Percentiles rank a stretch among this genome's conserved stretches.
Conservation (phyloP, 23 tunicate genomes). For the Pegea sp. region DNA sequence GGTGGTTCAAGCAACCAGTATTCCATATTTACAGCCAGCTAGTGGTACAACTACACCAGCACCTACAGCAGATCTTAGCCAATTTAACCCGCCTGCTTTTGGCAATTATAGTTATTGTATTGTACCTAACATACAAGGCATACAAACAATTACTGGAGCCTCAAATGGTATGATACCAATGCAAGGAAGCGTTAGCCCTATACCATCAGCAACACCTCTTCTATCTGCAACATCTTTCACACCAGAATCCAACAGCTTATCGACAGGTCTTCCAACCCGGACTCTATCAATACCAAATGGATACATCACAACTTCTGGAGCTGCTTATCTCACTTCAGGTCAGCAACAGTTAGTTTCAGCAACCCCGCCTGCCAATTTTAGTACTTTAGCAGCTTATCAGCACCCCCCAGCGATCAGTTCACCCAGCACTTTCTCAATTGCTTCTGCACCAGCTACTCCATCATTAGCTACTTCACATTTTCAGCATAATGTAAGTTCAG, state of each 20-base stretch:
- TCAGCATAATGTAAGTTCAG: constrained; percentile 19
- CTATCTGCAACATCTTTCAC: constrained; percentile 19
- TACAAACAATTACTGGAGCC: constrained; percentile 14
- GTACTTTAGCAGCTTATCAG: constrained; percentile 9
- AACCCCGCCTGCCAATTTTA: constrained; percentile 41
- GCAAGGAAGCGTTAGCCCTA: constrained; percentile 29
- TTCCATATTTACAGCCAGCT: background rate
- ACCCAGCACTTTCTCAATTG: constrained; percentile 14
- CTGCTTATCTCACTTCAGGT: constrained; percentile 25
- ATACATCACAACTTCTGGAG: too few species aligned
- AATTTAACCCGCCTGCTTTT: too few species aligned
- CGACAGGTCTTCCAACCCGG: too few species aligned
- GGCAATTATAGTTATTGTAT: too few species aligned
- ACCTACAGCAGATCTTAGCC: constrained; percentile 1
- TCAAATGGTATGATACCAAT: constrained; percentile 30
- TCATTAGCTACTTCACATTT: background rate
- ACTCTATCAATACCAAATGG: too few species aligned
- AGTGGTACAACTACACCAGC: background rate
- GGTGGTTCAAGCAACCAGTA: background rate
- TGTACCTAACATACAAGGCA: constrained; percentile 3
- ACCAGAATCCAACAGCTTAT: too few species aligned
- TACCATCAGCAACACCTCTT: constrained; percentile 29
- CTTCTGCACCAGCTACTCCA: constrained; percentile 24
- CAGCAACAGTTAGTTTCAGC: constrained; percentile 14
- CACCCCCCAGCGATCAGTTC: constrained; percentile 21